These are phyloP conservation scores for Dinoponera quadriceps DNA, from an alignment of 1,140 invertebrate genomes.

Conservation along the genomic window DNA sequence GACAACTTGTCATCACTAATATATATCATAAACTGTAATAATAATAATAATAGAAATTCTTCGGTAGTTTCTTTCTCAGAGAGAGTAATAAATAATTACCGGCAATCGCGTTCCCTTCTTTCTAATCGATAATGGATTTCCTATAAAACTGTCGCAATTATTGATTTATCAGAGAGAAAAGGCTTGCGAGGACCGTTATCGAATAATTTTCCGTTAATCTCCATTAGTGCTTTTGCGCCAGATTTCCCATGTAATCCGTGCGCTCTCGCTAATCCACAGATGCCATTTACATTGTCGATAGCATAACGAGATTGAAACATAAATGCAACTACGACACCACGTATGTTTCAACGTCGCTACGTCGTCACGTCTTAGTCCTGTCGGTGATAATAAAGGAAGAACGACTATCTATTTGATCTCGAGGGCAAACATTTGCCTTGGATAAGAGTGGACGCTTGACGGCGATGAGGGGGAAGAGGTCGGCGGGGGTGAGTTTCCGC, in stretches of 20 bases:
- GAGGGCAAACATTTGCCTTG: slow-evolving; percentile 78
- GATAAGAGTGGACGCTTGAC: slow-evolving; percentile 57
- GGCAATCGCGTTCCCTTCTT: background rate
- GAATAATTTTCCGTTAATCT: background rate
- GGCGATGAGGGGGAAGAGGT: slow-evolving; percentile 4
- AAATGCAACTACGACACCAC: too few species aligned
- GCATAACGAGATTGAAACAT: too few species aligned
- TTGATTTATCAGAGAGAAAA: too few species aligned
- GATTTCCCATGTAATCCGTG: too few species aligned
- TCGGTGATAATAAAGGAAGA: slow-evolving; percentile 41
- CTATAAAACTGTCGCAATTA: background rate
- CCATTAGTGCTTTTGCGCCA: too few species aligned
- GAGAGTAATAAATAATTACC: too few species aligned
- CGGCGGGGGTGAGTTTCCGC: background rate
- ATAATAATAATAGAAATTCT: too few species aligned
- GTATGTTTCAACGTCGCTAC: background rate
- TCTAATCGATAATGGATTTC: background rate
- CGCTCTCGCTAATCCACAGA: background rate
- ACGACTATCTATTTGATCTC: slow-evolving; percentile 79
- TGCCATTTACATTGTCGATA: too few species aligned
- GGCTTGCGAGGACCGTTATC: too few species aligned
- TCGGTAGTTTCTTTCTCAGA: too few species aligned
- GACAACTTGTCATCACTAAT: background rate
- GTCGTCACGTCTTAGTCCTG: slow-evolving; percentile 8
- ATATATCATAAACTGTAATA: background rate